Evolutionary conservation across 2,113 vertebrate genomes (phyloP), one percentile per base, ranked within the genome.

Genomic region (Pyrgilauda ruficollis): DNA sequence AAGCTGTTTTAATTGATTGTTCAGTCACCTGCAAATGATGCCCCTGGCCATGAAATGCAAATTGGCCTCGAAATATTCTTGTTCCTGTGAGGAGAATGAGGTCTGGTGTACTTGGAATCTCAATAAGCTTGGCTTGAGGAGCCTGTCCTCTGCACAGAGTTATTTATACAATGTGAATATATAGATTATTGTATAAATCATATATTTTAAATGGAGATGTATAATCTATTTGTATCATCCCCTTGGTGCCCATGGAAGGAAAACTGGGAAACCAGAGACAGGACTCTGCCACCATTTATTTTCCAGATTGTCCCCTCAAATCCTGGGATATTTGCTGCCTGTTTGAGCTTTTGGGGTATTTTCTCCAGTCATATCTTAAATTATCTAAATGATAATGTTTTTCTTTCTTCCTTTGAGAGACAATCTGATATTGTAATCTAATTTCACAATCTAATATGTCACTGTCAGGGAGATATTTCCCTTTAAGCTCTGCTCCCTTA

Each of bases 11-110:
- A 96, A 91, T 94, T 96, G 90, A 95, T 93, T 94, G 94, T 72
- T 97, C 87, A 90, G 53, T 93, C 96, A 95, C 96, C 94, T 96
- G 92, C 74, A 91, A 91, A 95, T 86, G 89, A 92, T 86, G 92
- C 82, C 59, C 15, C 83, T 87, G 94, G 94, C 90, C 90, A 88
- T 6, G 16, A 90, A 85, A 89, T 90, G 86, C 72, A 94, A 93
- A 93, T 94, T 73, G 59, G 27, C 55, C 52, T 70, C 9, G 3
- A 50, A 88, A 86, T 89, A 31, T 68, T 87, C 58, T 13, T 23
- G 28, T 50, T 92, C 30, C 17, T 74, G 43, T 15, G 67, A 77
- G 39, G 63, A 90, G 76, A 39, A 69, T 2, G 26, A 63, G 30
- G 46, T 16, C 63, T 94, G 83, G 9, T 74, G 53, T 8, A 23